Conservation (phyloP, 2,113 vertebrate genomes). For the Lepidothrix coronata region DNA sequence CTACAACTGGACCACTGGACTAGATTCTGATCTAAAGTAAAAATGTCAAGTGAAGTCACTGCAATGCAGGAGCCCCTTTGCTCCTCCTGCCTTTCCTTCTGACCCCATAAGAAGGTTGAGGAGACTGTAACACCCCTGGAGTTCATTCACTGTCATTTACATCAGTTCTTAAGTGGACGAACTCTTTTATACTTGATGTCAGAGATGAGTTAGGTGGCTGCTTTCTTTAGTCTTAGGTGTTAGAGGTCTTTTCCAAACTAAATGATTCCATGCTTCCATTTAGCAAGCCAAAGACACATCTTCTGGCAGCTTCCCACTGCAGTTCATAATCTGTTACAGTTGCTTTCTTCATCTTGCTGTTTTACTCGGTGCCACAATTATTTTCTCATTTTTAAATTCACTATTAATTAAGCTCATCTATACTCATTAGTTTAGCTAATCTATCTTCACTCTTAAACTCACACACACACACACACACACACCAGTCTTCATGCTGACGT, state of each 20-base stretch:
- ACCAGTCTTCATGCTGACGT: background rate
- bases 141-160: background rate
- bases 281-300: background rate
- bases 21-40: background rate
- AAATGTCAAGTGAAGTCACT: background rate
- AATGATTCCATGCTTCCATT: background rate
- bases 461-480: background rate
- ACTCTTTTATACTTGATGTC: background rate
- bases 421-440: conserved; percentile 44
- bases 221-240: background rate
- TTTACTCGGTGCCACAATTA: conserved; percentile 19
- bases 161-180: background rate
- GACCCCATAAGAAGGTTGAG: background rate
- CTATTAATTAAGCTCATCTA: conserved; percentile 57
- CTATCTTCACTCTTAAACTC: conserved; percentile 7
- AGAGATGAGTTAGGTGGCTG: background rate
- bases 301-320: background rate
- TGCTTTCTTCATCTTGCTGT: conserved; percentile 7
- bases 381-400: conserved; percentile 49
- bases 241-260: background rate
- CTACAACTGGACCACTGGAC: background rate
- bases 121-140: background rate
- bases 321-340: background rate
- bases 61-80: background rate
- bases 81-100: background rate